Base-by-base conservation (phyloP, 2,113 vertebrate genomes). In the Australoheros scitulus region DNA sequence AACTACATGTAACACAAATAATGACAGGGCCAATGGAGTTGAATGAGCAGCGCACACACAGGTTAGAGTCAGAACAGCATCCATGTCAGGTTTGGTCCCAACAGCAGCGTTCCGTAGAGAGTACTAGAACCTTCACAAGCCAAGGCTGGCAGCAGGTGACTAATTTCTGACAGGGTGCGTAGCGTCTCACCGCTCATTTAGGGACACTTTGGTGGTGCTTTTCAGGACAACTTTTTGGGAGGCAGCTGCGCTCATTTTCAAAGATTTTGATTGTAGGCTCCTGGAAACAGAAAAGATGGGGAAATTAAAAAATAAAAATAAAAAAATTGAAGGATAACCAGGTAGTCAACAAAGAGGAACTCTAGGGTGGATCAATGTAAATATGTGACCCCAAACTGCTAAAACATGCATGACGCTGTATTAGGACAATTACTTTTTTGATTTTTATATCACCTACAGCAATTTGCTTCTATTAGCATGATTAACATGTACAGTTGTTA, bases 181-280 rank as follows among this genome's bases (percentile, higher is more conserved):
- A 90, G 97, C 96, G 92, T 96, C 98, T 99, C 98, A 99, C 98
- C 98, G 98, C 97, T 99, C 97, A 90, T 99, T 99, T 90, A 99
- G 97, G 91, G 98, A 99, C 97, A 99, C 97, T 96, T 99, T 99
- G 97, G 98, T 99, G 97, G 98, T 99, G 97, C 98, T 99, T 97
- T 99, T 99, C 96, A 99, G 97, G 96, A 99, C 97, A 79, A 99
- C 97, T 96, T 98, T 99, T 97, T 98, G 97, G 81, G 97, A 96
- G 84, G 98, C 97, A 91, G 97, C 95, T 83, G 97, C 96, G 89
- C 97, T 98, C 98, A 99, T 99, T 96, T 95, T 97, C 87, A 93
- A 61, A 92, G 93, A 76, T 58, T 89, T 58, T 55, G n/a, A 47
- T 74, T 89, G 80, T 75, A 87, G 86, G 78, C 47, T 91, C 89